Evolutionary conservation across 2,797 vertebrate genomes (phyloP).

Genomic region (Peromyscus nudipes): DNA sequence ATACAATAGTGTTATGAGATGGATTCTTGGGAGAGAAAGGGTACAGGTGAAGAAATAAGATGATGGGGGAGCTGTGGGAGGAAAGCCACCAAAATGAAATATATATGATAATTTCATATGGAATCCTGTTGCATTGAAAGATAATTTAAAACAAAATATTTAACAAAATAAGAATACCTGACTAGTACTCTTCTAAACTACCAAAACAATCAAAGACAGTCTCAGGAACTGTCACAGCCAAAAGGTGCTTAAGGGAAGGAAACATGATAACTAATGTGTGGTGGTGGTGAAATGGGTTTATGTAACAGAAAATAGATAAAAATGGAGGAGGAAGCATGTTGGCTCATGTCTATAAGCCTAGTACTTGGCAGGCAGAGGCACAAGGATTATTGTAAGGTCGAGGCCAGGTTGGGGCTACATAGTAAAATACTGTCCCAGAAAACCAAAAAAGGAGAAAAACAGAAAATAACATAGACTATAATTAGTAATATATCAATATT

Average conservation of each 20-base stretch:
- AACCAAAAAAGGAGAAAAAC: background rate
- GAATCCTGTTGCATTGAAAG: background rate
- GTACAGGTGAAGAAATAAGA: background rate
- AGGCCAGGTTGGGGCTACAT: background rate
- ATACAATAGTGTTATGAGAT: background rate
- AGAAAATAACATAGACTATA: background rate
- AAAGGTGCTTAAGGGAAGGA: background rate
- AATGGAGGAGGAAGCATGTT: background rate
- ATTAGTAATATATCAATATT: background rate
- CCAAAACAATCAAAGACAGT: background rate
- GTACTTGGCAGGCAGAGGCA: background rate
- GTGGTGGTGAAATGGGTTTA: background rate
- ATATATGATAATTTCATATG: background rate
- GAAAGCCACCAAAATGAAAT: background rate
- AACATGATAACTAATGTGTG: background rate
- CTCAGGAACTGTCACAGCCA: background rate
- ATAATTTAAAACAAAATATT: slow-evolving; percentile 9
- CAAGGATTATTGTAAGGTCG: background rate
- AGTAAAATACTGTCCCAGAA: background rate
- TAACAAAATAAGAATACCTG: background rate
- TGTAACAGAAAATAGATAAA: slow-evolving; percentile 4
- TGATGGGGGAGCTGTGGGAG: background rate
- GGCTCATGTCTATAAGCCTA: background rate
- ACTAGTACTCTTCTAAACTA: background rate
- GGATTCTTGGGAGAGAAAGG: background rate